These are phyloP conservation scores for Sinocyclocheilus grahami DNA, from an alignment of 2,113 vertebrate genomes.

Conservation along the genomic window DNA sequence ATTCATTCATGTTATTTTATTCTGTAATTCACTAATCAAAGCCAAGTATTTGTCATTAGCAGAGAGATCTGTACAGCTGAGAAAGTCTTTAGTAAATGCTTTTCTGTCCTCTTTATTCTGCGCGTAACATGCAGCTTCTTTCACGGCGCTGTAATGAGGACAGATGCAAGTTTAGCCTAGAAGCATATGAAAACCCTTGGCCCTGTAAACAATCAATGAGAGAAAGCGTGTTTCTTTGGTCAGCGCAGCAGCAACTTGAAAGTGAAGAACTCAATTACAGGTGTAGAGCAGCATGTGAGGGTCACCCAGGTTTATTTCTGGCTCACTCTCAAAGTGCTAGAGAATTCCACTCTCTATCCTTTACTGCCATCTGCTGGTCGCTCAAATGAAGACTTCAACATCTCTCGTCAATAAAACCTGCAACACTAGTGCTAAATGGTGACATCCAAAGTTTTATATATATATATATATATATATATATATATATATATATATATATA, in stretches of 20 bases:
- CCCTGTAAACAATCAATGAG: conserved; percentile 11
- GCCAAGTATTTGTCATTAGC: not conserved
- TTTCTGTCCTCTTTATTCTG: not conserved
- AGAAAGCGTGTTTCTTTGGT: not conserved
- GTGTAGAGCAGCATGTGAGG: conserved; percentile 22
- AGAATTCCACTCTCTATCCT: not conserved
- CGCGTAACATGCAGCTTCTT: not conserved
- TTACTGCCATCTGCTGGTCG: conserved; percentile 27
- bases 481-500: too few relatives aligned
- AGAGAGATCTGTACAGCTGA: not conserved
- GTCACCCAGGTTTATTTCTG: conserved; percentile 8
- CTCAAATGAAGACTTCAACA: not conserved
- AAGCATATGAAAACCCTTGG: not conserved
- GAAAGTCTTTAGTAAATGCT: not conserved
- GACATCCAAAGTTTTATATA: too few relatives aligned
- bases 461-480: too few relatives aligned
- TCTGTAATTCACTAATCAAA: not conserved
- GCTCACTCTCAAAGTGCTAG: not conserved
- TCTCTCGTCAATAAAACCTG: not conserved
- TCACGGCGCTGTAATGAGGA: not conserved
- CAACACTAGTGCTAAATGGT: too few relatives aligned
- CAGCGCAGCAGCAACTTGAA: not conserved
- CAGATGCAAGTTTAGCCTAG: not conserved
- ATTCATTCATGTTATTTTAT: not conserved
- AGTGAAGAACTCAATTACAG: conserved; percentile 27